A percentile compares a stretch with the other conserved stretches of the same genome.
These are phyloP conservation scores for Zeugodacus cucurbitae DNA, from an alignment of 1,140 invertebrate genomes.

Conservation along the genomic window DNA sequence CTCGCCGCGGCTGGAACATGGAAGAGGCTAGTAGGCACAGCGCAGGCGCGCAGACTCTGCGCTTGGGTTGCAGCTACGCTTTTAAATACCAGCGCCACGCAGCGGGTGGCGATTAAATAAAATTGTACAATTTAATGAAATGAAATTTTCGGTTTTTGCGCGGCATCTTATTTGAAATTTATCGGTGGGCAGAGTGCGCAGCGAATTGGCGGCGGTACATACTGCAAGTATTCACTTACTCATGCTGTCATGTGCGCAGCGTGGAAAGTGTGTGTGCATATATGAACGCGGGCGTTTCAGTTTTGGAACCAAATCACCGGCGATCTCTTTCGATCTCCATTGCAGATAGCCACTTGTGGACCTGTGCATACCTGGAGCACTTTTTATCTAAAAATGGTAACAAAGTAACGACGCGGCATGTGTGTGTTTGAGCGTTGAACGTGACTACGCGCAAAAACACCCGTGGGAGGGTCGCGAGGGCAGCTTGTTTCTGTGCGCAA, in stretches of 20 bases:
- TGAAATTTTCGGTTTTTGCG: neutral
- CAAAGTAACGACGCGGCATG: neutral
- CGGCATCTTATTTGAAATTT: neutral
- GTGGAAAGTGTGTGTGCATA: neutral
- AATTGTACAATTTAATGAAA: slow-evolving; percentile 33
- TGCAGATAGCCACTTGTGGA: neutral
- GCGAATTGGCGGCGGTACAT: neutral
- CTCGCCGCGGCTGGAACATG: neutral
- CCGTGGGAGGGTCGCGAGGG: slow-evolving; percentile 4
- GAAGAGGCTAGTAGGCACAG: neutral
- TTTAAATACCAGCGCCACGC: neutral
- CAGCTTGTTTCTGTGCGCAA: neutral
- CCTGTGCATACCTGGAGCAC: neutral
- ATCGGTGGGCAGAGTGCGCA: neutral
- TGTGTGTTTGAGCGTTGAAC: neutral
- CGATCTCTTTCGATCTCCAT: slow-evolving; percentile 25
- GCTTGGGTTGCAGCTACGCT: neutral
- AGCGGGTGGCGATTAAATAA: neutral
- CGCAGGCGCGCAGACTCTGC: slow-evolving; percentile 2
- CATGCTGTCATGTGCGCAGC: neutral
- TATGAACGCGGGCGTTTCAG: neutral
- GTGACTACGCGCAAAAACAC: neutral
- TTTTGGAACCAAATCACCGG: neutral
- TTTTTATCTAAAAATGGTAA: neutral
- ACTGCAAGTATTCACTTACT: neutral